Base-by-base conservation (phyloP, 2,797 vertebrate genomes). In the Atherinosoma microstoma region DNA sequence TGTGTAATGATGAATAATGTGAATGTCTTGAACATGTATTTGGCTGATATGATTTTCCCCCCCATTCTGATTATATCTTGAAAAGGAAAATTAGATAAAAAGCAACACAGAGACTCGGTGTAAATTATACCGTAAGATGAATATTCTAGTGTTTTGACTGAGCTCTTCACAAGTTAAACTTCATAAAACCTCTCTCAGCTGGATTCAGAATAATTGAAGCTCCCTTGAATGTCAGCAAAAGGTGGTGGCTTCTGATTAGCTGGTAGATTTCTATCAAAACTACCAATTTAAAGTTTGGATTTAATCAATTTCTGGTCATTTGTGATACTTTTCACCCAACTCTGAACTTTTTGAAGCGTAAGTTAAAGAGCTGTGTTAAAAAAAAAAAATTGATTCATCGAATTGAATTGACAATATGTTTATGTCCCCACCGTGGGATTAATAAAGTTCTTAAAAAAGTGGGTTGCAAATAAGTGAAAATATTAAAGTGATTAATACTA, bases 1-100 rank as follows among this genome's bases (percentile, higher is more conserved):
- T 74, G 64, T 66, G 67, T 85, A 76, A 85, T 83, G 74, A 56
- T 82, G 75, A 82, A 80, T 80, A 82, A 90, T 82, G 27, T 76
- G 62, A 66, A 63, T 34, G 57, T 77, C 40, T 64, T 42, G 13
- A 1, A 2, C n/a, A 1, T 10, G 51, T 22, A 3, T 71, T 59
- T 45, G 38, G 18, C 34, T 40, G 9, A 7, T 47, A 7, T 22
- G 15, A 29, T 76, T 38, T 38, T 22, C n/a, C 56, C 6, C 32
- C 42, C 4, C 27, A 10, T 6, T 24, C 27, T 75, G 36, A 49
- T 71, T 27, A 27, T 32, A 32, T 57, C 64, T 34, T 1, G 0
- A 64, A 62, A 40, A 24, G 18, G 16, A 72, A 38, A 30, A 34
- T 34, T 11, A 16, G 4, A 35, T 22, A 0, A 22, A 29, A 65